A percentile compares a stretch with the other conserved stretches of the same genome.
Evolutionary conservation across 2,888 invertebrate genomes (phyloP).

Genomic region (Agrotis segetum): DNA sequence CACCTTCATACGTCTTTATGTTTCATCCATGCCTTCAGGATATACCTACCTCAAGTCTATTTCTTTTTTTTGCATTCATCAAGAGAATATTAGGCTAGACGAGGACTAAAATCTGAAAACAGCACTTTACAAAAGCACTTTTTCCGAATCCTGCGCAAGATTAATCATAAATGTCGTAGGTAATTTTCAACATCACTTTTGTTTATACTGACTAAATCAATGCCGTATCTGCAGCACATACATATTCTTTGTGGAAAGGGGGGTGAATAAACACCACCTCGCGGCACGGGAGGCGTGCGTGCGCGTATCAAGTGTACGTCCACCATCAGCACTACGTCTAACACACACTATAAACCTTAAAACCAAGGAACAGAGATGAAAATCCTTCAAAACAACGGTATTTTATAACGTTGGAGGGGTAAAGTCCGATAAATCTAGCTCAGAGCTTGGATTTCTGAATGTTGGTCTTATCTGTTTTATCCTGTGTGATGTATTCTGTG

Average conservation of each 20-base stretch:
- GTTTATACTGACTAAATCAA: slow-evolving; percentile 9
- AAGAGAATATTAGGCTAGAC: no score
- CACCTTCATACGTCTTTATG: neutral
- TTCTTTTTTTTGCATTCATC: no score
- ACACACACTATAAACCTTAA: slow-evolving; percentile 48
- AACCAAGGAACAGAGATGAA: slow-evolving; percentile 50
- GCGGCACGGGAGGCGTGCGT: slow-evolving; percentile 80
- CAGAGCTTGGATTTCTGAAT: slow-evolving; percentile 76
- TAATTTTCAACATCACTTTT: neutral
- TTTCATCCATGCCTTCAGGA: neutral
- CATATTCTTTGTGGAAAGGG: slow-evolving; percentile 73
- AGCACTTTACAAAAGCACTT: no score
- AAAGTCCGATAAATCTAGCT: slow-evolving; percentile 78
- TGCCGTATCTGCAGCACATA: slow-evolving; percentile 41
- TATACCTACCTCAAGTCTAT: neutral
- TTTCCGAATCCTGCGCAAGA: no score
- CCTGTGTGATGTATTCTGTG: slow-evolving; percentile 42
- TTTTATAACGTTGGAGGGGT: slow-evolving; percentile 50
- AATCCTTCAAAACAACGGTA: slow-evolving; percentile 34
- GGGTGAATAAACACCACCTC: slow-evolving; percentile 85
- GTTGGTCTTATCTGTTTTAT: slow-evolving; percentile 72
- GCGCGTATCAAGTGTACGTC: slow-evolving; percentile 79
- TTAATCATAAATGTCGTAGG: no score
- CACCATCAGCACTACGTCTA: slow-evolving; percentile 56
- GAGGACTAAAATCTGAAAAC: no score